A percentile compares a stretch with the other conserved stretches of the same genome.
These are phyloP conservation scores for rabbit (Oryctolagus cuniculus) DNA, from an alignment of 2,113 vertebrate genomes.

Conservation along the genomic window DNA sequence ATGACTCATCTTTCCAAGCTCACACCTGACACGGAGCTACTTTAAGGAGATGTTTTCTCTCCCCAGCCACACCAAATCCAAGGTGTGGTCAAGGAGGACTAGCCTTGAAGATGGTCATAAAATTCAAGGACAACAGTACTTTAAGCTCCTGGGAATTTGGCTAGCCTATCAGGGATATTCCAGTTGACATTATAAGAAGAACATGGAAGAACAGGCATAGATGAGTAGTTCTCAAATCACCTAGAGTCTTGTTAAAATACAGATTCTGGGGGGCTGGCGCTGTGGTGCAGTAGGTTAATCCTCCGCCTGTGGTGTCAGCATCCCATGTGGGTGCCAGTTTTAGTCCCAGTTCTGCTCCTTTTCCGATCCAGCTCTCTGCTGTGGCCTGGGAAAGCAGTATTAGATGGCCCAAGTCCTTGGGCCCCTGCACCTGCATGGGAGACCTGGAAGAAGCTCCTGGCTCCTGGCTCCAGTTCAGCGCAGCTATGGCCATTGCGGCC, in stretches of 20 bases:
- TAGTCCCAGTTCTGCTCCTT: too few relatives aligned
- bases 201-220: conserved; percentile 5
- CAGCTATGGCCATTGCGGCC: too few relatives aligned
- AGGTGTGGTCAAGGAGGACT: neutral
- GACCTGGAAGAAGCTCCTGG: too few relatives aligned
- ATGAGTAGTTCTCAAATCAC: conserved; percentile 32
- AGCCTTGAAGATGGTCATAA: neutral
- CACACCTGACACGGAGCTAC: neutral
- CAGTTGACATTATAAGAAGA: neutral
- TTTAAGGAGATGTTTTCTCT: neutral
- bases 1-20: conserved; percentile 9
- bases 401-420: too few relatives aligned
- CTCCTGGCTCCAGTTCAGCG: too few relatives aligned
- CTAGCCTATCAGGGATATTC: neutral
- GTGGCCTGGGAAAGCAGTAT: too few relatives aligned
- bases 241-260: conserved; percentile 22
- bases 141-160: neutral
- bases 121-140: conserved; percentile 26
- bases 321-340: too few relatives aligned
- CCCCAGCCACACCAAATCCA: neutral
- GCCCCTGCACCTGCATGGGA: too few relatives aligned
- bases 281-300: neutral
- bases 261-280: neutral
- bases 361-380: too few relatives aligned
- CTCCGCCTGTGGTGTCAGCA: too few relatives aligned